These are phyloP conservation scores for Nebria ingens DNA, from an alignment of 1,140 invertebrate species.

Conservation along the genomic window DNA sequence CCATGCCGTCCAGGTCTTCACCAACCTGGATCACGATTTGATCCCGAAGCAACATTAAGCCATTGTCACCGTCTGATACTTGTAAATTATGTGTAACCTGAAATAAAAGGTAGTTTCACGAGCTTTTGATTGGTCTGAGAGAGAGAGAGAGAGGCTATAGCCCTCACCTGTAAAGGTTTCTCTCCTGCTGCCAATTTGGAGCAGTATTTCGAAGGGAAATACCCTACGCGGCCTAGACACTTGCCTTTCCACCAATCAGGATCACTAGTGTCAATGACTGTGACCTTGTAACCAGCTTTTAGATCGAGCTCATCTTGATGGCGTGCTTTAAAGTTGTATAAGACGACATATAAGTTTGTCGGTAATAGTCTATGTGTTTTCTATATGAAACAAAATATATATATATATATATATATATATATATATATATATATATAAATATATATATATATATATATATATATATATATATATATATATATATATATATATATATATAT, in stretches of 20 bases:
- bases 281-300: conserved; percentile 91
- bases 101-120: too few relatives aligned
- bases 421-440: too few relatives aligned
- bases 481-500: conserved; percentile 1
- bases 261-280: conserved; percentile 87
- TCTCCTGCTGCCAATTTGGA: conserved; percentile 82
- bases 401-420: too few relatives aligned
- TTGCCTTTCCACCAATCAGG: conserved; percentile 97
- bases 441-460: too few relatives aligned
- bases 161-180: conserved; percentile 77
- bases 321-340: conserved; percentile 90
- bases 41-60: conserved; percentile 49
- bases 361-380: conserved; percentile 76
- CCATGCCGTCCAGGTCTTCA: conserved; percentile 83
- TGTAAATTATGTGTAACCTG: conserved; percentile 53
- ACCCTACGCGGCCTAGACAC: conserved; percentile 81
- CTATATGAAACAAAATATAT: too few relatives aligned
- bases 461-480: too few relatives aligned
- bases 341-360: conserved; percentile 85
- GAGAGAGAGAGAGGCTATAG: too few relatives aligned
- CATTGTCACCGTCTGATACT: conserved; percentile 50
- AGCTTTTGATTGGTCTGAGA: too few relatives aligned
- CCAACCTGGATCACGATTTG: conserved; percentile 76
- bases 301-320: conserved; percentile 90
- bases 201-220: conserved; percentile 91